Evolutionary conservation across 2,113 vertebrate genomes (phyloP).

Genomic region (Phoenicopterus ruber): DNA sequence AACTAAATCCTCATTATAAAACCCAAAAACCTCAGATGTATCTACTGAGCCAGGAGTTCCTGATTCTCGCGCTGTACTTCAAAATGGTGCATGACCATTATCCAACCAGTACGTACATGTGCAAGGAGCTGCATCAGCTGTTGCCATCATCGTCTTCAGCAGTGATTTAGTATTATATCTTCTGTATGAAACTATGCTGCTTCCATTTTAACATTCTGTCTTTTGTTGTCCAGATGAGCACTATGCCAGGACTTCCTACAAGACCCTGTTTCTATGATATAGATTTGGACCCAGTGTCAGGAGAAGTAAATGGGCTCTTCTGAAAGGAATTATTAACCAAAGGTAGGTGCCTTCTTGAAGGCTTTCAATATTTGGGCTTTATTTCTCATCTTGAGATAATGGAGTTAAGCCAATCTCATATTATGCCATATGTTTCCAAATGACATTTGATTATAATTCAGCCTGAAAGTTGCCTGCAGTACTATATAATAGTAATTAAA

Average conservation of each 20-base stretch:
- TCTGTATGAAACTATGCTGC: not conserved
- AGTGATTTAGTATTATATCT: not conserved
- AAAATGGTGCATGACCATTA: not conserved
- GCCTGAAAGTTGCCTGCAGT: constrained; percentile 17
- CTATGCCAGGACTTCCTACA: constrained; percentile 96
- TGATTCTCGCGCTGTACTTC: not conserved
- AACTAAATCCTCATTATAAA: not conserved
- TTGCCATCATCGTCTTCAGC: not conserved
- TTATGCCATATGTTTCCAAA: not conserved
- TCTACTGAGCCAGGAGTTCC: not conserved
- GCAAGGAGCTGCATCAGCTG: not conserved
- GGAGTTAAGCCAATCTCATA: not conserved
- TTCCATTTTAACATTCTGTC: not conserved
- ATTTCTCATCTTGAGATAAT: not conserved
- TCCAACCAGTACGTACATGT: fast-evolving
- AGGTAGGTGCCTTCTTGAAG: constrained; percentile 50
- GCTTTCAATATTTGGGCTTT: not conserved
- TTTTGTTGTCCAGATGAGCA: constrained; percentile 86
- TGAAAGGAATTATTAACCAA: constrained; percentile 58
- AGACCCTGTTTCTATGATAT: constrained; percentile 98
- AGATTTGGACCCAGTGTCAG: constrained; percentile 88
- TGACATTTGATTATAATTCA: constrained; percentile 16
- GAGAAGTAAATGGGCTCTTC: constrained; percentile 90
- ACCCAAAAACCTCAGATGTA: not conserved
- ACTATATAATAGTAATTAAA: constrained; percentile 33